These are phyloP conservation scores for Sminthurinus signatus DNA, from an alignment of 1,140 invertebrate genomes.

Conservation along the genomic window DNA sequence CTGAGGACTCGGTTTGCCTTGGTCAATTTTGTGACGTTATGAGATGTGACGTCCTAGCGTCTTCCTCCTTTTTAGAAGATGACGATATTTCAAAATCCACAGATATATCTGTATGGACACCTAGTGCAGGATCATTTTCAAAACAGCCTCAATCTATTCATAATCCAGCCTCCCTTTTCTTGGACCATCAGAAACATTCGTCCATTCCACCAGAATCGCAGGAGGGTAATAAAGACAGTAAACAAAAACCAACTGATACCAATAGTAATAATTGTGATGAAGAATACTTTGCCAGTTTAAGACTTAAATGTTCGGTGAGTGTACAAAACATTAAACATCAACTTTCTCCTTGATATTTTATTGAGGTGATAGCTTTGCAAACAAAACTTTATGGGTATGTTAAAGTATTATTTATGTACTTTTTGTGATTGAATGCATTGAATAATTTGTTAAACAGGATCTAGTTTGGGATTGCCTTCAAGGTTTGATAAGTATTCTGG, in stretches of 20 bases:
- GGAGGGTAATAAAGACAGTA: background rate
- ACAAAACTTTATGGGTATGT: no score
- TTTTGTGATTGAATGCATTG: no score
- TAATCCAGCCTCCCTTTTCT: slow-evolving; percentile 11
- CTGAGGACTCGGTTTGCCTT: slow-evolving; percentile 80
- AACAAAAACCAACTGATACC: background rate
- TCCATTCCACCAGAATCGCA: background rate
- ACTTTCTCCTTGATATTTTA: no score
- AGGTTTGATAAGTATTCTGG: slow-evolving; percentile 38
- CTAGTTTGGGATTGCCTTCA: slow-evolving; percentile 38
- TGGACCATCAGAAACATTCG: slow-evolving; percentile 20
- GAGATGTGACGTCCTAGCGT: slow-evolving; percentile 73
- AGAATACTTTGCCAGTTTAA: slow-evolving; percentile 32
- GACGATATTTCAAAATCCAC: slow-evolving; percentile 38
- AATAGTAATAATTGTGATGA: slow-evolving; percentile 32
- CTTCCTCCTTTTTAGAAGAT: slow-evolving; percentile 31
- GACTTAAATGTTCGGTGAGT: slow-evolving; percentile 33
- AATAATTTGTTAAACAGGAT: no score
- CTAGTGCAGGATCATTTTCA: slow-evolving; percentile 12
- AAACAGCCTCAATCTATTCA: background rate
- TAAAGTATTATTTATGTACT: no score
- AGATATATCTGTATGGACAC: slow-evolving; percentile 39
- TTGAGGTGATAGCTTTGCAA: no score
- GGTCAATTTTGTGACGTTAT: slow-evolving; percentile 93
- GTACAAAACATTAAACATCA: no score